Evolutionary conservation across 2,113 vertebrate species (phyloP).

Genomic region (Sus scrofa): T2T-Sscrofa CM000817.6:150170001-150170500

Average conservation of each 20-base stretch:
- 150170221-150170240: slow-evolving; percentile 15
- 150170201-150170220: neutral
- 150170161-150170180: neutral
- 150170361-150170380: neutral
- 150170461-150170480: too few relatives aligned
- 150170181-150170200: neutral
- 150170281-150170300: neutral
- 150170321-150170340: neutral
- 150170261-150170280: neutral
- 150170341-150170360: neutral
- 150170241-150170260: neutral
- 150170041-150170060: too few relatives aligned
- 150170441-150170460: too few relatives aligned
- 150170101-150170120: neutral
- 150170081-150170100: neutral
- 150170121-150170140: neutral
- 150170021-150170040: too few relatives aligned
- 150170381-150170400: neutral
- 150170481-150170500: too few relatives aligned
- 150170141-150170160: neutral
- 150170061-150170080: neutral
- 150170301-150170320: neutral
- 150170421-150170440: neutral
- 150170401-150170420: neutral
- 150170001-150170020: too few relatives aligned